phyloP scores from a whole-genome alignment of 2,797 vertebrate species.

The Ibycter americanus region DNA sequence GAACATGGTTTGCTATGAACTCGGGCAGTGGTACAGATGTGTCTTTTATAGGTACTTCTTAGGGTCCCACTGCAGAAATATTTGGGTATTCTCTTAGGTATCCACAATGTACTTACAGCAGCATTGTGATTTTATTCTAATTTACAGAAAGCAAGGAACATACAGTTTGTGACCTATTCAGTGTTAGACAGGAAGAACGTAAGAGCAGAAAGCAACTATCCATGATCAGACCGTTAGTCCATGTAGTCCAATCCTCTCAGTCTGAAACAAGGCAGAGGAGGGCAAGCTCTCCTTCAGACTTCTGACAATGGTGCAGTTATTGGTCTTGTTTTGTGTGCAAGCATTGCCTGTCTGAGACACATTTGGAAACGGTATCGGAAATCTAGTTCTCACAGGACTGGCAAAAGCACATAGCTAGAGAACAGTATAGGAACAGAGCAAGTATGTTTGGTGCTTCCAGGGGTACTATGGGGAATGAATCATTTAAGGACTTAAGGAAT shows the following conservation, averaged over 20 bases:
- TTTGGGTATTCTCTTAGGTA: neutral
- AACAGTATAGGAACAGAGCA: neutral
- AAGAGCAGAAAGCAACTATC: neutral
- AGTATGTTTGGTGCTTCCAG: neutral
- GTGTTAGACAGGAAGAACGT: neutral
- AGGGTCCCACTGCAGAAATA: neutral
- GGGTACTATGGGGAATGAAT: neutral
- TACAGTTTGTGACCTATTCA: neutral
- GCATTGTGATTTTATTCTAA: neutral
- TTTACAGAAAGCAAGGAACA: neutral
- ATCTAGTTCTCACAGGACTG: neutral
- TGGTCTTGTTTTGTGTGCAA: neutral
- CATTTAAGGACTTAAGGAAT: neutral
- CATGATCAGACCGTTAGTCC: neutral
- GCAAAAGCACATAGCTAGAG: neutral
- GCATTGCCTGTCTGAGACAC: accelerated
- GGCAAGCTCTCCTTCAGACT: neutral
- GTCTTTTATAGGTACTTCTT: neutral
- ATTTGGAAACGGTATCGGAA: neutral
- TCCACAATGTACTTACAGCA: neutral
- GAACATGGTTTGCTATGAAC: neutral
- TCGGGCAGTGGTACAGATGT: neutral
- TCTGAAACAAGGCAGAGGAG: neutral
- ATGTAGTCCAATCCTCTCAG: neutral
- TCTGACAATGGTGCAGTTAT: neutral